Conservation (phyloP, 1,140 invertebrate species). For the Andricus grossulariae region DNA sequence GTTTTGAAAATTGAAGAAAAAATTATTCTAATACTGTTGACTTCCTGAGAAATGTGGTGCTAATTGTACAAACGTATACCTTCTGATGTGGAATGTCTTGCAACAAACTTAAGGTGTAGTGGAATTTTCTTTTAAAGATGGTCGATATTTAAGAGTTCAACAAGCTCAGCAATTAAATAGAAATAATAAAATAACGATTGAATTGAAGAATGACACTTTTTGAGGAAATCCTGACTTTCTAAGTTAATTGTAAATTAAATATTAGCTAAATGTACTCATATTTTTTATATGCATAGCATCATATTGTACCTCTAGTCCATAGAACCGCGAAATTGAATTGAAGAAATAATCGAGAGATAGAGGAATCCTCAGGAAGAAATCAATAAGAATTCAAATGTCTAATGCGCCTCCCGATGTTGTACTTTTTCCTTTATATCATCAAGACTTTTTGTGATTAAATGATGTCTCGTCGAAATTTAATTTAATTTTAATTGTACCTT, state of each 20-base stretch:
- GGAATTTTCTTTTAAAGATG: not conserved
- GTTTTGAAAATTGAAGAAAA: conserved; percentile 3
- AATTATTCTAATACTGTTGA: not conserved
- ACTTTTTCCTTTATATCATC: not conserved
- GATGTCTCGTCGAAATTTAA: not conserved
- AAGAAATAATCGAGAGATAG: conserved; percentile 1
- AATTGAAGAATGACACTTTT: not conserved
- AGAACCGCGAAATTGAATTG: conserved; percentile 38
- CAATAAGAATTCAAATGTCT: conserved; percentile 4
- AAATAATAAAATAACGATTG: not conserved
- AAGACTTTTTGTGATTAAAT: not conserved
- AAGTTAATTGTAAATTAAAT: conserved; percentile 11
- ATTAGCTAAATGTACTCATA: conserved; percentile 46
- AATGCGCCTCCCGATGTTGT: not conserved
- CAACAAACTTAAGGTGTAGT: not conserved
- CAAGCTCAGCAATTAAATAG: conserved; percentile 11
- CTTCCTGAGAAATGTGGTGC: not conserved
- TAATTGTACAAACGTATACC: not conserved
- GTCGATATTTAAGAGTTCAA: not conserved
- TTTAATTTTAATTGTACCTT: not conserved
- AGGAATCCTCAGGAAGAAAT: conserved; percentile 35
- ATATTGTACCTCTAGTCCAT: conserved; percentile 47
- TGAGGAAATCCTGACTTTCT: conserved; percentile 31
- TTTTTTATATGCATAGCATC: conserved; percentile 40
- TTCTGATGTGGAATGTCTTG: not conserved